These are phyloP conservation scores for Theodoxus fluviatilis DNA, from an alignment of 2,888 invertebrate genomes.

Conservation along the genomic window DNA sequence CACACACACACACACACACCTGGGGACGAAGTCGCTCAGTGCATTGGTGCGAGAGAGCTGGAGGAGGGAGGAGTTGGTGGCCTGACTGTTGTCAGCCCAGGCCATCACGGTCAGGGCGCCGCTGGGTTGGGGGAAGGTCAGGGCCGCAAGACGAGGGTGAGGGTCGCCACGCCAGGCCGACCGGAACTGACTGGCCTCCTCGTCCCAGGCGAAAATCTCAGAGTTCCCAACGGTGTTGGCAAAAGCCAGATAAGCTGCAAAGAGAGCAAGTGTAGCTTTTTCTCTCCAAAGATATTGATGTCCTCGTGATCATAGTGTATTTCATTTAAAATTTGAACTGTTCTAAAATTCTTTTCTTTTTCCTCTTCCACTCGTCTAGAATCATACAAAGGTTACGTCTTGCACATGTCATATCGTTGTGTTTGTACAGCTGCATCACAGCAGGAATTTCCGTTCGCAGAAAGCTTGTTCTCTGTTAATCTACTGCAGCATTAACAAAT, in stretches of 20 bases:
- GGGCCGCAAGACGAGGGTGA: conserved; percentile 42
- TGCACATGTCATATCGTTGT: too few relatives aligned
- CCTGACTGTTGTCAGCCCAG: conserved; percentile 38
- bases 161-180: conserved; percentile 50
- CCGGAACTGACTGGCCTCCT: conserved; percentile 41
- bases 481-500: too few relatives aligned
- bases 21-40: conserved; percentile 57
- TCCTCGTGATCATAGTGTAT: too few relatives aligned
- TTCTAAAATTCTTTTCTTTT: too few relatives aligned
- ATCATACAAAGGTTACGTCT: too few relatives aligned
- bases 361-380: too few relatives aligned
- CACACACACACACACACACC: conserved; percentile 38
- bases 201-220: conserved; percentile 52
- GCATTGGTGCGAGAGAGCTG: conserved; percentile 48
- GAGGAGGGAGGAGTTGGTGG: conserved; percentile 38
- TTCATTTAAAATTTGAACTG: too few relatives aligned
- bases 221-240: conserved; percentile 51
- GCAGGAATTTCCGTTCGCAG: too few relatives aligned
- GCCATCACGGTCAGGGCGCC: conserved; percentile 43
- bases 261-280: too few relatives aligned
- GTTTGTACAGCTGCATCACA: too few relatives aligned
- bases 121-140: conserved; percentile 45
- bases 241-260: conserved; percentile 51
- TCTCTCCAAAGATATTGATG: too few relatives aligned
- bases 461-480: too few relatives aligned